Evolutionary conservation across 2,113 vertebrate genomes (phyloP).

Genomic region (Scomber scombrus): DNA sequence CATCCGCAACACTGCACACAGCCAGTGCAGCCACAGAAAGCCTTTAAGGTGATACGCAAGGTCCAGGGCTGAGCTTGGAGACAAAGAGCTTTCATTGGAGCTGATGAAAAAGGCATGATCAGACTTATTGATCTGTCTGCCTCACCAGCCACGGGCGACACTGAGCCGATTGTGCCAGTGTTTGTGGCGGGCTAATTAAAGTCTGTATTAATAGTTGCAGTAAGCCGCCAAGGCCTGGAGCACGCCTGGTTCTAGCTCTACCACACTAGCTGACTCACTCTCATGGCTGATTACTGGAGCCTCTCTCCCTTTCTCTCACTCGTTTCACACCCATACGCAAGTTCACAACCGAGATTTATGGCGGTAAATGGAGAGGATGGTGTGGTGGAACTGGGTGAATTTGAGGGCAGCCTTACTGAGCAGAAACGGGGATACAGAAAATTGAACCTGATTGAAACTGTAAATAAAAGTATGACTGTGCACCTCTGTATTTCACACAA

Average conservation of each 20-base stretch:
- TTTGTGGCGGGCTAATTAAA: slow-evolving; percentile 84
- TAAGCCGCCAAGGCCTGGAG: slow-evolving; percentile 66
- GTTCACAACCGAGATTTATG: slow-evolving; percentile 64
- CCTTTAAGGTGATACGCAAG: slow-evolving; percentile 76
- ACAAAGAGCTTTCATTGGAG: slow-evolving; percentile 86
- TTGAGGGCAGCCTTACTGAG: slow-evolving; percentile 42
- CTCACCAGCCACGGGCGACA: slow-evolving; percentile 77
- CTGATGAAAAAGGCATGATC: slow-evolving; percentile 84
- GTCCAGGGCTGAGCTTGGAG: slow-evolving; percentile 71
- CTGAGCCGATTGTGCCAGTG: slow-evolving; percentile 76
- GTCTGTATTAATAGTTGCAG: slow-evolving; percentile 84
- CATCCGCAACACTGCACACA: slow-evolving; percentile 73
- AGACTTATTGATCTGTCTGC: slow-evolving; percentile 83
- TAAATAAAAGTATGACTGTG: slow-evolving; percentile 66
- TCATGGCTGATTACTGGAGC: slow-evolving; percentile 61
- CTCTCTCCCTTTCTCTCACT: slow-evolving; percentile 17
- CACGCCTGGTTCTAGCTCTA: slow-evolving; percentile 52
- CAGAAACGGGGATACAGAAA: slow-evolving; percentile 40
- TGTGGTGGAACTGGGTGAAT: slow-evolving; percentile 49
- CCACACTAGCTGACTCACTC: slow-evolving; percentile 66
- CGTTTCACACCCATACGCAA: slow-evolving; percentile 25
- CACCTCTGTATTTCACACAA: slow-evolving; percentile 46
- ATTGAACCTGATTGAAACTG: slow-evolving; percentile 63
- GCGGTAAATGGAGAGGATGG: slow-evolving; percentile 43
- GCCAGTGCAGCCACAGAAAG: slow-evolving; percentile 60